Conservation (phyloP, 2,888 invertebrate species). For the Harpagoxenus sublaevis region DNA sequence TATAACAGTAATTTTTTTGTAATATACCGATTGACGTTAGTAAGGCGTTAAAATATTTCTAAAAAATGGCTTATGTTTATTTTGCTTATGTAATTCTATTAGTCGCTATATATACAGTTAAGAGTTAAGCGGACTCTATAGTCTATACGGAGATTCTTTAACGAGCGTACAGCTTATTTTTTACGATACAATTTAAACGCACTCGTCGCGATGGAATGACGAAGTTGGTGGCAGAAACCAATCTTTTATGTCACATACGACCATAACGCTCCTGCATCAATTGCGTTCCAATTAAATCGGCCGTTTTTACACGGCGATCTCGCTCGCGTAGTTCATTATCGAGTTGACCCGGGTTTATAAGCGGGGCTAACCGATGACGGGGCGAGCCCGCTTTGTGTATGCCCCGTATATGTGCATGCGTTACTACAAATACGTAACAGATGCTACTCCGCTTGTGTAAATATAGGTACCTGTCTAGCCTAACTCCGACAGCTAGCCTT, state of each 20-base stretch:
- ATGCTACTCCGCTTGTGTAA: conserved; percentile 79
- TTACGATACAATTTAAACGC: not conserved
- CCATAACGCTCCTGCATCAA: not conserved
- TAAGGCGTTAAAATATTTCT: not conserved
- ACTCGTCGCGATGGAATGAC: not conserved
- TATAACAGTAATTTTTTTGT: not conserved
- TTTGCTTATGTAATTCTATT: not conserved
- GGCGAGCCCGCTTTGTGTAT: not conserved
- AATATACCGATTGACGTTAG: not conserved
- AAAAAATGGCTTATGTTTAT: not conserved
- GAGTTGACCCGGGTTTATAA: conserved; percentile 24
- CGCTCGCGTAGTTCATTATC: conserved; percentile 37
- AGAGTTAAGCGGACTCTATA: not conserved
- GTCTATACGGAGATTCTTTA: not conserved
- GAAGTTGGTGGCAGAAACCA: not conserved
- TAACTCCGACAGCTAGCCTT: conserved; percentile 63
- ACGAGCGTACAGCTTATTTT: not conserved
- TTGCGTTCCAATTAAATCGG: conserved; percentile 13
- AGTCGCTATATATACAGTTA: not conserved
- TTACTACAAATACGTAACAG: conserved; percentile 73
- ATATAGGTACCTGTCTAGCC: conserved; percentile 75
- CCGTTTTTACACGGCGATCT: not conserved
- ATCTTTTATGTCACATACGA: not conserved
- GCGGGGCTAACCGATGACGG: conserved; percentile 32
- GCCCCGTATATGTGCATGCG: not conserved